Evolutionary conservation across 2,888 invertebrate species (phyloP), one percentile per base, ranked within the genome.

Genomic region (Copidosoma aretas): DNA sequence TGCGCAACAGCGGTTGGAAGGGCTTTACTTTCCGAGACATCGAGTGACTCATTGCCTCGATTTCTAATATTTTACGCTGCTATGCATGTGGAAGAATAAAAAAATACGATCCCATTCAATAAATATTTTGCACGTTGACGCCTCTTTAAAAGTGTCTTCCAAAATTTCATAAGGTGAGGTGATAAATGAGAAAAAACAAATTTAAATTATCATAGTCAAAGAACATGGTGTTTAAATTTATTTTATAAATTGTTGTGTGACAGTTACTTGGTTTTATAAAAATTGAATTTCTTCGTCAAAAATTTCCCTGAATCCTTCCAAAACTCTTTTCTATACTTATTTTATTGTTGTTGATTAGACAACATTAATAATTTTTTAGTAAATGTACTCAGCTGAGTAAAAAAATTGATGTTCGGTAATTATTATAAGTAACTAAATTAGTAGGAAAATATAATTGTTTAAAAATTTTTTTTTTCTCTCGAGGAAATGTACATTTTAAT

Each of bases 171-270:
- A 8, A 32, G 32, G 32, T 32, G 8, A 32, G 32, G 32, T 32
- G 32, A 8, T 32, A 32, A 32, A 32, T 32, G 8, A 32, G 8
- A 32, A 32, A 32, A 32, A 32, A 3, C 4, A 39, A 46, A 64
- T 52, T 56, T 51, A 60, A 43, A 54, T 49, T 60, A 39, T 39
- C 8, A 5, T 14, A 60, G 25, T 54, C 58, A 22, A 60, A 58
- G 43, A 64, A 17, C 52, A 32, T 64, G 22, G 32, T 61, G 39
- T 64, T 61, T 65, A 68, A 68, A 64, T 57, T 60, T 68, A 60
- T 57, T 68, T 61, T 19, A 15, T 17, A 58, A 19, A 39, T 58
- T 68, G 60, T 59, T 25, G 24, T 19, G 32, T 39, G 46, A 52
- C 32, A 61, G 25, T 51, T 43, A 1, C n/a, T 60, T 67, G n/a